Conservation (phyloP, 1,140 invertebrate species). For the Rhopalosiphum padi region DNA sequence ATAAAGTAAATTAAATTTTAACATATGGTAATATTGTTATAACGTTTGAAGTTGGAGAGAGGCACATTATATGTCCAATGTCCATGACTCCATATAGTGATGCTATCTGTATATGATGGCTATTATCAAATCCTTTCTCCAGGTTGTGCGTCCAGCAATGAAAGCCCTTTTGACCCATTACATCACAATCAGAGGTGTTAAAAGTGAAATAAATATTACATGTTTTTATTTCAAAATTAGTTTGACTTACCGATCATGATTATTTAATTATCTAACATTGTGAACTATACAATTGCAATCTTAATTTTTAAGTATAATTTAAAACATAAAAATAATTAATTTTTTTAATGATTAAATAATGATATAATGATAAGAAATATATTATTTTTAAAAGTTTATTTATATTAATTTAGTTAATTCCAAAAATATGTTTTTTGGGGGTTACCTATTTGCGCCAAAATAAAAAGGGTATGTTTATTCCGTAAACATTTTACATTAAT, state of each 20-base stretch:
- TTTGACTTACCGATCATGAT: not conserved
- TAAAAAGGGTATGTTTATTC: no score
- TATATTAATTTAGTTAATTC: not conserved
- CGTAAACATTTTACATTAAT: no score
- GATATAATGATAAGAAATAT: not conserved
- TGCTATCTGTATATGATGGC: not conserved
- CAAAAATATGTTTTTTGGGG: not conserved
- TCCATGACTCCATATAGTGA: not conserved
- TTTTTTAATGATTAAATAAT: not conserved
- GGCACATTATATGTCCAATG: not conserved
- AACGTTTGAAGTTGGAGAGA: not conserved
- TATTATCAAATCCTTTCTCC: slow-evolving; percentile 37
- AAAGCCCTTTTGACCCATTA: slow-evolving; percentile 36
- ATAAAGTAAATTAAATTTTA: not conserved
- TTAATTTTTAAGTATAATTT: not conserved
- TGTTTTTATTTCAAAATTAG: slow-evolving; percentile 11
- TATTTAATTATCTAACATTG: not conserved
- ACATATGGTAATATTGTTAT: not conserved
- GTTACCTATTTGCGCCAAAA: no score
- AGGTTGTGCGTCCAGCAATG: not conserved
- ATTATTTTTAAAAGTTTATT: not conserved
- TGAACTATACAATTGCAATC: not conserved
- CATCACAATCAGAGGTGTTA: slow-evolving; percentile 21
- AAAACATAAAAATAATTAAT: not conserved
- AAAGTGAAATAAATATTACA: not conserved